A percentile compares a stretch with the other conserved stretches of the same genome.
These are phyloP conservation scores for Dermatophagoides farinae DNA, from an alignment of 1,140 invertebrate species.

Conservation along the genomic window DNA sequence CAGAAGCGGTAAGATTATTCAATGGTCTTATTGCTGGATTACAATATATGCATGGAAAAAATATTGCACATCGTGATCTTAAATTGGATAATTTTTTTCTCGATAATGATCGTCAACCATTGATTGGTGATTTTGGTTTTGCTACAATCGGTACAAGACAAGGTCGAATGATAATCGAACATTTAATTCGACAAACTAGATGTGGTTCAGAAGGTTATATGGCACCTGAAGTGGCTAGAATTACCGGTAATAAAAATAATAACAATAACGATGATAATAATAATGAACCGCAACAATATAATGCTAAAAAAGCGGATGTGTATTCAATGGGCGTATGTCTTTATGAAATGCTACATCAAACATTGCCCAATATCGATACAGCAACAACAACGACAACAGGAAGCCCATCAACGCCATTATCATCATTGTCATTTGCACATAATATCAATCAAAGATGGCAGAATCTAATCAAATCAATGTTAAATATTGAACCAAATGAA, in stretches of 20 bases:
- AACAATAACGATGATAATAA: too few species aligned
- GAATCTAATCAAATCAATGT: too few species aligned
- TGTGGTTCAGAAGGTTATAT: background rate
- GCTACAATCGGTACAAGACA: background rate
- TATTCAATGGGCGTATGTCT: constrained; percentile 9
- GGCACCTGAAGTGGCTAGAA: background rate
- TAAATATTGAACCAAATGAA: too few species aligned
- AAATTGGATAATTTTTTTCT: constrained; percentile 10
- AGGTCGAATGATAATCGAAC: background rate
- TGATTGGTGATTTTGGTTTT: constrained; percentile 11
- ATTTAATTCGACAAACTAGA: background rate
- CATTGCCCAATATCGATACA: background rate
- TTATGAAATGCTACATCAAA: background rate
- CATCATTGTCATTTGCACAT: too few species aligned
- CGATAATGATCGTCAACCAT: background rate
- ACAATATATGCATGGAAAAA: background rate
- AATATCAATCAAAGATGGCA: too few species aligned
- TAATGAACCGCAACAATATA: background rate
- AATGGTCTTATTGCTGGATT: background rate
- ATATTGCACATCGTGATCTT: constrained; percentile 6
- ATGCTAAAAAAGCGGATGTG: constrained; percentile 8
- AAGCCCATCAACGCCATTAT: too few species aligned
- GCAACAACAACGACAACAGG: too few species aligned
- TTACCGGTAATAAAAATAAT: background rate
- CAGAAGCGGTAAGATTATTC: background rate